Evolutionary conservation across 2,888 invertebrate genomes (phyloP), one percentile per base, ranked within the genome.

Genomic region (Andrena bucephala): DNA sequence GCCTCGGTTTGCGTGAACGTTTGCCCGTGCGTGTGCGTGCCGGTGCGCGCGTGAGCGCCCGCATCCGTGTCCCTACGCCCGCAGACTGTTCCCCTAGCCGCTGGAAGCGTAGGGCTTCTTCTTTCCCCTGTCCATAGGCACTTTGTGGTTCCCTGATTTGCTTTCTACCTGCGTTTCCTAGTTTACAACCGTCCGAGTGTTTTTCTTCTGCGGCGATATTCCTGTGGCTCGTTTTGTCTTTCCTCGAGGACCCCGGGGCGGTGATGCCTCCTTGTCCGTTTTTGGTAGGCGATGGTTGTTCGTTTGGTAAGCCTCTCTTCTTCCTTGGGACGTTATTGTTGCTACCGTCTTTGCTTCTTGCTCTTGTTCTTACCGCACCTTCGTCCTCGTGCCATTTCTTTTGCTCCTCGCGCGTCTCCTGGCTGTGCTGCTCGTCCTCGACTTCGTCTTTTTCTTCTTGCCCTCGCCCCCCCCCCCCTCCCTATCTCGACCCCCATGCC

Each of bases 1-100:
- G 77, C 79, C 50, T 77, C 67, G 77, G 69, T 74, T 76, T 52
- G 75, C 80, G 69, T 59, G 79, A 75, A 68, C 78, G 67, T 20
- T 68, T 54, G 24, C 16, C 54, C 36, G 33, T 42, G 16, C 42
- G 69, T 16, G n/a, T 59, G 42, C 29, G 57, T 29, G 57, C 31
- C 10, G 6, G 20, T 1, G n/a, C 10, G 29, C n/a, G 16, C 24
- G 36, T 3, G 31, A n/a, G 7, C 31, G 20, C 16, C 29, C 57
- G 67, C 31, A 31, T 59, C 29, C 59, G 16, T 31, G 27, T 29
- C n/a, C 16, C 20, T 57, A 50, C 54, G 60, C 36, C 48, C 63
- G 75, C 65, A 7, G 63, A 60, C 57, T 13, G 48, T 48, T n/a
- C 50, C 42, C 24, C 1, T 20, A 24, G 31, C 10, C 31, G 7